These are phyloP conservation scores for Microcaecilia unicolor DNA, from an alignment of 2,797 vertebrate genomes.

Conservation along the genomic window DNA sequence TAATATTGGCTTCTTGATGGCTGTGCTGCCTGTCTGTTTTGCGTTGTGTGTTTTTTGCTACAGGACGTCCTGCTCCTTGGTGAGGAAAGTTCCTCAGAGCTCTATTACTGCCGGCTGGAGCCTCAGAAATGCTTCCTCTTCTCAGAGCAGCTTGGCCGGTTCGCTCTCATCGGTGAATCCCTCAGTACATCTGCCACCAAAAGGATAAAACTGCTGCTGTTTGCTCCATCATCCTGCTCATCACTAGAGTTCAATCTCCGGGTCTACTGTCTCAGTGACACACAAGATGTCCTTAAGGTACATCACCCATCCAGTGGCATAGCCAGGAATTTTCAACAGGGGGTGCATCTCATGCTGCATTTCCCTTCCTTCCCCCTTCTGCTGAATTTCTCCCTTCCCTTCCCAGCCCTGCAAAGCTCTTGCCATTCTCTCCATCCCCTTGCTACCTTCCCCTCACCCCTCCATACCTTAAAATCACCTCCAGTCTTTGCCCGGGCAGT, in stretches of 20 bases:
- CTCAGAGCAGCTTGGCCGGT: slow-evolving; percentile 91
- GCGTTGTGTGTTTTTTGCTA: slow-evolving; percentile 17
- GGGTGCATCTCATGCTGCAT: no score
- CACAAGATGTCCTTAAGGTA: slow-evolving; percentile 92
- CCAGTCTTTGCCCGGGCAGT: no score
- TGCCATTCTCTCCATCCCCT: no score
- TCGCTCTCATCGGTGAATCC: slow-evolving; percentile 91
- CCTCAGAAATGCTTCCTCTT: slow-evolving; percentile 84
- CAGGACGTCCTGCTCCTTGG: slow-evolving; percentile 92
- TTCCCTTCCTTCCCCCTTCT: no score
- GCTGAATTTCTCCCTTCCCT: no score
- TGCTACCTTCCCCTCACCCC: no score
- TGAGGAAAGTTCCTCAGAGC: slow-evolving; percentile 78
- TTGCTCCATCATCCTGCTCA: slow-evolving; percentile 84
- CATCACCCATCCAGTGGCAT: no score
- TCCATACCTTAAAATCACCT: no score
- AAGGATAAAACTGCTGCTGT: slow-evolving; percentile 88
- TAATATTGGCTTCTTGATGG: no score
- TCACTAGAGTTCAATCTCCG: slow-evolving; percentile 94
- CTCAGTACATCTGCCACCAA: slow-evolving; percentile 92
- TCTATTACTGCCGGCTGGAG: slow-evolving; percentile 95
- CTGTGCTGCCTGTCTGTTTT: no score
- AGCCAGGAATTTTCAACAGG: no score
- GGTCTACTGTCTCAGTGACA: slow-evolving; percentile 94
- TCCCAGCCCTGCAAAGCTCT: no score